Percentiles rank a stretch among this genome's conserved stretches.
These are phyloP conservation scores for Elmis aenea DNA, from an alignment of 2,888 invertebrate species.

Conservation along the genomic window DNA sequence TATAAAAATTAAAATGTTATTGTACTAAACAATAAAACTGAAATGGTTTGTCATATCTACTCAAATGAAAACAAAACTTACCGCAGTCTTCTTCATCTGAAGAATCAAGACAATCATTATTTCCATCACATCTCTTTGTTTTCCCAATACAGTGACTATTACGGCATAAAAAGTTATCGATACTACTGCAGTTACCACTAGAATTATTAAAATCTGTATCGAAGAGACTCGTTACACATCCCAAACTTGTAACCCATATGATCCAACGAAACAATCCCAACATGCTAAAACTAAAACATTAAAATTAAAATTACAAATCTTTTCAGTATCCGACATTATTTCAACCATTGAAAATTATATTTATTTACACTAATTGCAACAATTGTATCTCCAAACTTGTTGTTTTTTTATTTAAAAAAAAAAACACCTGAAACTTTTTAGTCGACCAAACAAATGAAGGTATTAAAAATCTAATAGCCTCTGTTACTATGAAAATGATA, in stretches of 20 bases:
- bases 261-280: conserved; percentile 8
- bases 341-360: no score
- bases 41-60: no score
- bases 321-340: no score
- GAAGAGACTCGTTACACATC: conserved; percentile 12
- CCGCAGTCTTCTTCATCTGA: conserved; percentile 54
- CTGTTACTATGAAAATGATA: no score
- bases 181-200: conserved; percentile 36
- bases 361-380: no score
- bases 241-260: conserved; percentile 10
- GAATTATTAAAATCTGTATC: conserved; percentile 19
- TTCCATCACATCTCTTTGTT: conserved; percentile 53
- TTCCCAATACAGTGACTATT: conserved; percentile 52
- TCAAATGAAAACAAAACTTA: conserved; percentile 34
- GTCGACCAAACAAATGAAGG: no score
- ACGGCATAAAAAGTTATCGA: conserved; percentile 56
- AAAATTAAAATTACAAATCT: neutral
- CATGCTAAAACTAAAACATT: conserved; percentile 17
- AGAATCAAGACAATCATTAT: conserved; percentile 55
- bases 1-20: no score
- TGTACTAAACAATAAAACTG: no score
- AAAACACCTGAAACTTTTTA: no score
- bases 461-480: no score
- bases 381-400: no score
- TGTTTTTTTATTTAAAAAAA: no score